A percentile compares a stretch with the other conserved stretches of the same genome.
Conservation (phyloP, 1,140 invertebrate species). For the Drosophila mojavensis region DNA sequence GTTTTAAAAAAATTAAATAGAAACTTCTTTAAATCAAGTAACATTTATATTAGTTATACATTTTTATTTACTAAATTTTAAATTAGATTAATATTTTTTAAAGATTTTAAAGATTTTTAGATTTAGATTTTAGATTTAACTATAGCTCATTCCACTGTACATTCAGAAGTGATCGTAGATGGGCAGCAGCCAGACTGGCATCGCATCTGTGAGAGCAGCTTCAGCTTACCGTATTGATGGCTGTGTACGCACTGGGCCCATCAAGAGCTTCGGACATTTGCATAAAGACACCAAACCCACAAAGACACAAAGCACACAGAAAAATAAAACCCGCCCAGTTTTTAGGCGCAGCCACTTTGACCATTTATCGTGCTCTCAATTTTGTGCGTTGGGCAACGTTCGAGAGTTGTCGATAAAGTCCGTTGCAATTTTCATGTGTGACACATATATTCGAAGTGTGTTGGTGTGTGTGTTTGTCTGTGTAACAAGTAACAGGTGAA, state of each 20-base stretch:
- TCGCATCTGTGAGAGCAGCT: conserved; percentile 22
- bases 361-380: conserved; percentile 67
- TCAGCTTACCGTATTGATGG: conserved; percentile 25
- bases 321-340: conserved; percentile 24
- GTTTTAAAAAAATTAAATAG: no score
- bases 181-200: conserved; percentile 22
- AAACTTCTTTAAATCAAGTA: no score
- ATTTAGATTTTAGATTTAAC: neutral
- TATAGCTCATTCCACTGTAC: conserved; percentile 19
- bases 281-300: conserved; percentile 60
- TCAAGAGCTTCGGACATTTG: conserved; percentile 52
- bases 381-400: conserved; percentile 65
- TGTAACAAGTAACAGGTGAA: conserved; percentile 59
- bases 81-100: no score
- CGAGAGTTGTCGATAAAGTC: conserved; percentile 30
- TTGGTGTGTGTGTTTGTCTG: neutral
- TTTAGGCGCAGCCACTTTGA: conserved; percentile 57
- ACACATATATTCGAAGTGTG: conserved; percentile 42
- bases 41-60: no score
- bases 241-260: conserved; percentile 22
- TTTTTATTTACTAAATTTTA: no score
- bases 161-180: conserved; percentile 12
- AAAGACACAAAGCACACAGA: conserved; percentile 2
- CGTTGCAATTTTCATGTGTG: conserved; percentile 48
- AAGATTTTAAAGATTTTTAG: no score